Conservation (phyloP, 2,113 vertebrate species). For the Neoarius graeffei region DNA sequence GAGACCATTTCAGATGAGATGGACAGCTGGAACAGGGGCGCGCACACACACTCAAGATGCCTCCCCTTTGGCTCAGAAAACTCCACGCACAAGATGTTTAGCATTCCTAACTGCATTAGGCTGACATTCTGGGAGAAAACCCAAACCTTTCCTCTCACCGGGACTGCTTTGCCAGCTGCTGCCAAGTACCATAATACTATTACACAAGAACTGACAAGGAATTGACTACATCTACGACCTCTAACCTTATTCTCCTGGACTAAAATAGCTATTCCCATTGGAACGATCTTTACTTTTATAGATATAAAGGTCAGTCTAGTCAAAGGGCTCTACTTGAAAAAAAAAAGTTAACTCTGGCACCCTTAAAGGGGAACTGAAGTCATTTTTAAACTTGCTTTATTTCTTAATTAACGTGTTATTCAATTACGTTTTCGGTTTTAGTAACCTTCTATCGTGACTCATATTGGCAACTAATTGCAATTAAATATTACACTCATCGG, state of each 20-base stretch:
- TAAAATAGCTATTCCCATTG: background rate
- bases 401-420: too few relatives aligned
- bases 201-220: constrained; percentile 26
- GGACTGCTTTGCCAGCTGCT: background rate
- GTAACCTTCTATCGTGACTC: too few relatives aligned
- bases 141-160: constrained; percentile 28
- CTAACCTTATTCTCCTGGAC: constrained; percentile 14
- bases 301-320: background rate
- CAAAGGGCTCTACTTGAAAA: background rate
- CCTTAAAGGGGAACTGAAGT: background rate
- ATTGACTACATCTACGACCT: background rate
- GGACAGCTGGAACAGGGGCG: constrained; percentile 1
- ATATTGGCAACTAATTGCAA: too few relatives aligned
- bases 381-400: too few relatives aligned
- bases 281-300: background rate
- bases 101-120: constrained; percentile 21
- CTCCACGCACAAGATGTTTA: constrained; percentile 12
- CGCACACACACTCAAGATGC: constrained; percentile 1
- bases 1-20: constrained; percentile 6
- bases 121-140: constrained; percentile 28
- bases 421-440: too few relatives aligned
- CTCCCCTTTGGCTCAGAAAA: background rate
- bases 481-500: too few relatives aligned
- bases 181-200: constrained; percentile 3
- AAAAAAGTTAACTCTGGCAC: background rate